A percentile compares a stretch with the other conserved stretches of the same genome.
These are phyloP conservation scores for Ginglymostoma cirratum DNA, from an alignment of 2,113 vertebrate species.

Conservation along the genomic window DNA sequence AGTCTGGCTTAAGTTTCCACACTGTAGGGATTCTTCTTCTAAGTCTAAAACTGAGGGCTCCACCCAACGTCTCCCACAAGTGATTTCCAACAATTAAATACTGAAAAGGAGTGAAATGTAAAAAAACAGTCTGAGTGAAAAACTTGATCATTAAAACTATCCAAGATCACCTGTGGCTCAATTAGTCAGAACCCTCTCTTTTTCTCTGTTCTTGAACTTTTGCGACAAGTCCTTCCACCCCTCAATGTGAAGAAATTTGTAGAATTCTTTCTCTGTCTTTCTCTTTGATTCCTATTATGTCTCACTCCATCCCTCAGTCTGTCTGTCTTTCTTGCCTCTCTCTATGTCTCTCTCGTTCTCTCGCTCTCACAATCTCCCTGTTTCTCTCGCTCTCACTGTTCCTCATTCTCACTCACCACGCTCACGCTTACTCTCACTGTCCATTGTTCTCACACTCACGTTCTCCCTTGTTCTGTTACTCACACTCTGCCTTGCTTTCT, in stretches of 20 bases:
- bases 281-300: too few relatives aligned
- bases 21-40: too few relatives aligned
- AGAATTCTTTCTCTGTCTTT: not conserved
- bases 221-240: not conserved
- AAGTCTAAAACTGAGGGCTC: not conserved
- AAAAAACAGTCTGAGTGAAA: not conserved
- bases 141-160: not conserved
- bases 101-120: not conserved
- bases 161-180: not conserved
- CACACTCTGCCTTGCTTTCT: too few relatives aligned
- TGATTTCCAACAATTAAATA: not conserved
- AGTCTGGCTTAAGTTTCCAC: too few relatives aligned
- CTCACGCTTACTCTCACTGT: not conserved
- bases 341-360: too few relatives aligned
- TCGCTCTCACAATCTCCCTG: too few relatives aligned
- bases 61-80: not conserved
- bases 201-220: not conserved
- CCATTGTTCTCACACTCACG: not conserved
- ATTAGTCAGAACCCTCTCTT: not conserved
- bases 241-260: not conserved
- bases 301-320: too few relatives aligned
- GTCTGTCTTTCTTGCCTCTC: too few relatives aligned
- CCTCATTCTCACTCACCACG: too few relatives aligned
- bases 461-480: not conserved
- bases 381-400: too few relatives aligned